Conservation (phyloP, 1,140 invertebrate species). For the Ostrea denselamellosa region DNA sequence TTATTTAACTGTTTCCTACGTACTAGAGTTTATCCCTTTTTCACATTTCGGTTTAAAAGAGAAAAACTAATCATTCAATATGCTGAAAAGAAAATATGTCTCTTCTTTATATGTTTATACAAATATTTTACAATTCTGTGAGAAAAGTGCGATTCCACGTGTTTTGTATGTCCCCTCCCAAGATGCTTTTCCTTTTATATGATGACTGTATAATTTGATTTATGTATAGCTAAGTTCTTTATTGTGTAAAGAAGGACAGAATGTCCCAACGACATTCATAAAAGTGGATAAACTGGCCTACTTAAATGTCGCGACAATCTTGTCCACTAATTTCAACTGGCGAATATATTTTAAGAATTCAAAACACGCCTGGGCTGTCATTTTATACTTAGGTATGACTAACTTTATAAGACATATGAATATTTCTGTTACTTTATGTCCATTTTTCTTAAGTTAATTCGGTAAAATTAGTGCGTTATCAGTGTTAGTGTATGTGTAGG, state of each 20-base stretch:
- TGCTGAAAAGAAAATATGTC: background rate
- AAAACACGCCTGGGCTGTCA: background rate
- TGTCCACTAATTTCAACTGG: background rate
- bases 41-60: background rate
- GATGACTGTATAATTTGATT: background rate
- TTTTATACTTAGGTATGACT: background rate
- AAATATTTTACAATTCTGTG: no score
- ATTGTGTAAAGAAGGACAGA: background rate
- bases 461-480: no score
- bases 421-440: background rate
- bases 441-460: background rate
- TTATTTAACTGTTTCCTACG: background rate
- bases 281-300: constrained; percentile 15
- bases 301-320: background rate
- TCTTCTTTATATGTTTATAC: background rate
- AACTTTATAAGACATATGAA: background rate
- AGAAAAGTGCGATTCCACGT: no score
- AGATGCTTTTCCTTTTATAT: background rate
- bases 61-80: background rate
- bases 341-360: background rate
- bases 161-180: background rate
- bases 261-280: background rate
- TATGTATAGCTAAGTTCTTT: background rate
- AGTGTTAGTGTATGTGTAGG: no score
- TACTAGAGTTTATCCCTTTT: background rate